Conservation (phyloP, 1,140 invertebrate species). For the Neodiprion lecontei region DNA sequence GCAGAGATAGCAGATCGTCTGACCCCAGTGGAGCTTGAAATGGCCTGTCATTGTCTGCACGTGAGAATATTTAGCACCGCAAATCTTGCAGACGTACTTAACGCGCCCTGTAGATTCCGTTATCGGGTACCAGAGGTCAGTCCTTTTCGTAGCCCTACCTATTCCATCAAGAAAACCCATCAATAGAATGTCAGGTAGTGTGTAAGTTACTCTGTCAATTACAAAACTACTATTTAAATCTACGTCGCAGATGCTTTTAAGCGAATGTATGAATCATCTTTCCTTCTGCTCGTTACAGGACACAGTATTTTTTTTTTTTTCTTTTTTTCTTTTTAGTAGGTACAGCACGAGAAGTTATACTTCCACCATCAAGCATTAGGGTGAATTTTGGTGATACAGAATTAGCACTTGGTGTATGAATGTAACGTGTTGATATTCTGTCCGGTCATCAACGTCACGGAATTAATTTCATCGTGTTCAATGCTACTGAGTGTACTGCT, state of each 20-base stretch:
- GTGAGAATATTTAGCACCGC: conserved; percentile 64
- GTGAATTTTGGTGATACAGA: not conserved
- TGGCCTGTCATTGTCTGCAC: conserved; percentile 64
- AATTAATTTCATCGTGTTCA: too few species aligned
- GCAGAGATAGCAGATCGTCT: conserved; percentile 42
- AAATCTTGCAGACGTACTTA: conserved; percentile 35
- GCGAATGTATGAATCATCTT: not conserved
- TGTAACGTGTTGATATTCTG: too few species aligned
- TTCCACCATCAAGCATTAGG: not conserved
- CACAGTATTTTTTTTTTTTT: not conserved
- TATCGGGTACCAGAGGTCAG: not conserved
- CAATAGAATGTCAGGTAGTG: not conserved
- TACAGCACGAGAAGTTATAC: not conserved
- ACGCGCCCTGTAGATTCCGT: conserved; percentile 7
- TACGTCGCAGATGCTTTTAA: too few species aligned
- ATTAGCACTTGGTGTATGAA: too few species aligned
- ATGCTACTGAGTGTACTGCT: too few species aligned
- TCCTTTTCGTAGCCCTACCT: not conserved
- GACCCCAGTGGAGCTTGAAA: conserved; percentile 64
- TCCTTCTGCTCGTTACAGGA: not conserved
- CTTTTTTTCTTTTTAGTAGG: not conserved
- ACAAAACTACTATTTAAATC: too few species aligned
- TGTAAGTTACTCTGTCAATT: not conserved
- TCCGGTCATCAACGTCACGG: too few species aligned
- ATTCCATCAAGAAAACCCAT: conserved; percentile 9